Conservation (phyloP, 2,888 invertebrate species). For the Lottia gigantea region DNA sequence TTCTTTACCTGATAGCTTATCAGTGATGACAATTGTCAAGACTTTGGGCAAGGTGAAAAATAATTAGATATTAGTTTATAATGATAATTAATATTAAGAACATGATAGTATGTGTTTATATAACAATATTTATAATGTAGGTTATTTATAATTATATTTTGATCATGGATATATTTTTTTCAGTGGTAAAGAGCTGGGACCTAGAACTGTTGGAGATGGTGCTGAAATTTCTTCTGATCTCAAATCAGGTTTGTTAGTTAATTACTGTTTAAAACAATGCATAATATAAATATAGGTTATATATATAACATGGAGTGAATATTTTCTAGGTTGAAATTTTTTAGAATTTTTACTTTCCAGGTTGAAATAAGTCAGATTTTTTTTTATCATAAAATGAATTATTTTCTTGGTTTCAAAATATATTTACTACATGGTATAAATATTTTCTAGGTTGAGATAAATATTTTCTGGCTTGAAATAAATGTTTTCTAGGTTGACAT, state of each 20-base stretch:
- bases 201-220: constrained; percentile 53
- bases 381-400: too few species aligned
- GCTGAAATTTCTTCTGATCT: constrained; percentile 42
- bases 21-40: background rate
- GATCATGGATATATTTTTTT: too few species aligned
- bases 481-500: too few species aligned
- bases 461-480: background rate
- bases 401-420: too few species aligned
- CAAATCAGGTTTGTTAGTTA: background rate
- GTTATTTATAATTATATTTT: too few species aligned
- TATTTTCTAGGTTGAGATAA: background rate
- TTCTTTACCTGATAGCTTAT: background rate
- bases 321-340: background rate
- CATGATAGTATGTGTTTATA: too few species aligned
- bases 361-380: background rate
- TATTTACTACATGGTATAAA: background rate
- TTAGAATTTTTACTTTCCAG: background rate
- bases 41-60: too few species aligned
- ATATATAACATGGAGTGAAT: background rate
- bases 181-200: constrained; percentile 38
- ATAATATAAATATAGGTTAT: too few species aligned
- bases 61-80: background rate
- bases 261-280: background rate
- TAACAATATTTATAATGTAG: too few species aligned
- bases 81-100: too few species aligned